Conservation (phyloP, 2,888 invertebrate genomes). For the Elgonia sp. region DNA sequence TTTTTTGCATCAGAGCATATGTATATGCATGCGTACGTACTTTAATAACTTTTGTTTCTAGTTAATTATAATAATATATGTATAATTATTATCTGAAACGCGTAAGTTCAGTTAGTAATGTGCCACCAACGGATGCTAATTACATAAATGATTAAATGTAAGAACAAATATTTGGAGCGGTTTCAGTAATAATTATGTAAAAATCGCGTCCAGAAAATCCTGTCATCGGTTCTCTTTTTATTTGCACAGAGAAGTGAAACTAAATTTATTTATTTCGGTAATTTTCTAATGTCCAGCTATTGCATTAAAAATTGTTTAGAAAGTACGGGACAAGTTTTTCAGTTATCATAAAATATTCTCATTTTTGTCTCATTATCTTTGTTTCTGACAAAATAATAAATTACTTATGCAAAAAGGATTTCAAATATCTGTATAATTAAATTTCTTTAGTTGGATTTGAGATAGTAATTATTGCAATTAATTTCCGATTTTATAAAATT, state of each 20-base stretch:
- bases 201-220: conserved; percentile 9
- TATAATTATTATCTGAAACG: not conserved
- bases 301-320: conserved; percentile 24
- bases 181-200: conserved; percentile 26
- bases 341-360: conserved; percentile 4
- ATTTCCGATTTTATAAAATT: too few relatives aligned
- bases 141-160: conserved; percentile 21
- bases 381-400: not conserved
- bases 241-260: conserved; percentile 33
- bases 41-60: not conserved
- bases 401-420: not conserved
- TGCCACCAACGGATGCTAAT: not conserved
- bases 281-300: conserved; percentile 7
- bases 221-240: conserved; percentile 6
- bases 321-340: conserved; percentile 16
- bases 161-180: conserved; percentile 10
- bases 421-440: not conserved
- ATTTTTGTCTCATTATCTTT: not conserved
- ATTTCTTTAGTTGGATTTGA: too few relatives aligned
- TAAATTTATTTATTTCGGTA: conserved; percentile 19
- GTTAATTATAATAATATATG: not conserved
- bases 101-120: not conserved
- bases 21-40: not conserved
- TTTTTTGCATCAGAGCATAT: too few relatives aligned
- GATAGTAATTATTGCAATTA: too few relatives aligned